Evolutionary conservation across 1,140 invertebrate genomes (phyloP), one percentile per base, ranked within the genome.

Genomic region (Drosophila rufa): DNA sequence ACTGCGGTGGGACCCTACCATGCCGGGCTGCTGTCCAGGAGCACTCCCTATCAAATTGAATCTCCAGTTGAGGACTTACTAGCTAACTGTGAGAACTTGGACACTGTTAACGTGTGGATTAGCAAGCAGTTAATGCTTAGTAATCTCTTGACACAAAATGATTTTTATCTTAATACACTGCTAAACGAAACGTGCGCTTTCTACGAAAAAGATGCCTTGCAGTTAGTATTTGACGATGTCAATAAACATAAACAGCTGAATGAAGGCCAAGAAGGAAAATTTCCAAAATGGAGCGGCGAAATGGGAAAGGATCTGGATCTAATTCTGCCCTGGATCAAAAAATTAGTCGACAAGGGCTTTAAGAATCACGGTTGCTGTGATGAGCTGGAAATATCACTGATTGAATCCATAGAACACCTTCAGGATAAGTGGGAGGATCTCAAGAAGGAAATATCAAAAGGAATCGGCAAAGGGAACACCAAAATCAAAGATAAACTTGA

Each of bases 81-180:
- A 8, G 3, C 51, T 2, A 22, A 43, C 0, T 83, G 81, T 36
- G 9, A 57, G 5, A 58, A 43, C 11, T 40, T 51, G 11, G 27
- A 55, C 0, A 53, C 48, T n/a, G 55, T 86, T 22, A 19, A 55
- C 2, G 8, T 15, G 12, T 85, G 82, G 82, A 58, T 86, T 14
- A 75, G 55, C 7, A 50, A 65, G 15, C 79, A 82, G 12, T 8
- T 55, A 9, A 55, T 3, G 12, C 51, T 55, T 9, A 55, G 51
- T 12, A 8, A 55, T 55, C 14, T 55, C 14, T 0, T 55, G 17
- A 17, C 4, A 15, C 6, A 38, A 38, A 19, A 38, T 36, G 22
- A 4, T 9, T 36, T 36, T 14, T 1, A 19, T 19, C 6, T 53
- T 17, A 17, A 53, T 36, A 14, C 8, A 36, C 11, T 19, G 11